Base-by-base conservation (phyloP, 2,888 invertebrate genomes). In the Synergus gifuensis region DNA sequence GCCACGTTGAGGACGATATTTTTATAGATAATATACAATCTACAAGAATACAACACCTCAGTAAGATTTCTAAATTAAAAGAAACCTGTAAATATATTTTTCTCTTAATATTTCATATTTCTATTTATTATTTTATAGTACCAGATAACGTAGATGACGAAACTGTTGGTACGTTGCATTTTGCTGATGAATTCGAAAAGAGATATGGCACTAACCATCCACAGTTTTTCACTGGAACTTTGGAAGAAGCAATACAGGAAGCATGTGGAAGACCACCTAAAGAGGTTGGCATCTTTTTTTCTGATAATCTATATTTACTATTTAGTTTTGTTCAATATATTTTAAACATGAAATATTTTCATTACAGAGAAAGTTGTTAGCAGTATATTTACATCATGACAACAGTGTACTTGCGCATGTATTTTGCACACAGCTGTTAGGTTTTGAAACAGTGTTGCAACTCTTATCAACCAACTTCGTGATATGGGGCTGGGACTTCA, bases 401-500 rank as follows among this genome's bases (percentile, higher is more conserved):
- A 95, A 95, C 85, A 98, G 98, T 87, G 98, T 99, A 79, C 94
- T 98, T 86, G 96, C 98, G 58, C 98, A 99, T 93, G 98, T 99
- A 84, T 99, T 99, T 94, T 98, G 99, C 93, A 98, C 98, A 79
- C 98, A 98, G 92, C 94, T 98, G 81, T 94, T 99, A 85, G 98
- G 98, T 92, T 96, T 96, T 88, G 98, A 98, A 90, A 96, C 97
- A 22, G 96, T 99, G 76, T 95, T 98, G 88, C 96, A 98, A 90
- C 97, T 97, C 82, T 94, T 99, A 69, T 95, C 96, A 79, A 96
- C 95, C 79, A 98, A 98, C 93, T 99, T 98, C 92, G 94, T 99
- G 67, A 94, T 98, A 2, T 99, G 98, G 95, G 98, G 98, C 81
- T 99, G 99, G 99, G 99, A 99, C 93, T 94, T 99, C 86, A 98